A percentile compares a stretch with the other conserved stretches of the same genome.
These are phyloP conservation scores for Chymomyza costata DNA, from an alignment of 1,140 invertebrate species.

Conservation along the genomic window DNA sequence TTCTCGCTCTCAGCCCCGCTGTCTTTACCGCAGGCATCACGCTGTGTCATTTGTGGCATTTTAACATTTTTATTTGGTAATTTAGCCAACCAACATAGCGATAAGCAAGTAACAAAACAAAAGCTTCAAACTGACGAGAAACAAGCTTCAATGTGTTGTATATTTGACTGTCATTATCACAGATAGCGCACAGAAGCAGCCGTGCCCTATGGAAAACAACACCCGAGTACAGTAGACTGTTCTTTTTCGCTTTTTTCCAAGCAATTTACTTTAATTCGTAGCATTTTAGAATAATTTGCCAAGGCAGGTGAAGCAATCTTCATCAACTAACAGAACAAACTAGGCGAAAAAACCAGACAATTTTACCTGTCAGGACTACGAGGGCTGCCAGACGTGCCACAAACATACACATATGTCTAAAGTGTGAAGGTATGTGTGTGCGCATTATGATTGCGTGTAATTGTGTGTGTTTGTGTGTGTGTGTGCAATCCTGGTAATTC, in stretches of 20 bases:
- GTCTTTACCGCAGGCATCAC: no score
- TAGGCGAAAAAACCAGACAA: slow-evolving; percentile 3
- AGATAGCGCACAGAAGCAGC: slow-evolving; percentile 40
- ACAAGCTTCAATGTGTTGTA: slow-evolving; percentile 54
- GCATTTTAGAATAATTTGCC: slow-evolving; percentile 47
- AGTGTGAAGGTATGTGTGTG: no score
- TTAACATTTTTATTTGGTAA: slow-evolving; percentile 56
- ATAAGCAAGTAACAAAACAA: slow-evolving; percentile 28
- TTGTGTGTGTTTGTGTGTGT: no score
- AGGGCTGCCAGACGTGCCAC: no score
- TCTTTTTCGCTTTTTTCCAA: slow-evolving; percentile 55
- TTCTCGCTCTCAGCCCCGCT: no score
- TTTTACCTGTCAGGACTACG: no score
- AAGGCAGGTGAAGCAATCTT: slow-evolving; percentile 25
- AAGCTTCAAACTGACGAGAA: slow-evolving; percentile 11
- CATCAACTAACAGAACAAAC: slow-evolving; percentile 34
- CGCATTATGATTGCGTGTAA: no score
- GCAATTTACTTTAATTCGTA: slow-evolving; percentile 71
- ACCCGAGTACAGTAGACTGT: slow-evolving; percentile 27
- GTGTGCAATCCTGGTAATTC: no score
- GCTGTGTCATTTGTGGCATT: slow-evolving; percentile 27
- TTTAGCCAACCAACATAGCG: slow-evolving; percentile 48
- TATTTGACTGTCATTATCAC: slow-evolving; percentile 70
- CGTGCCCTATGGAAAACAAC: slow-evolving; percentile 37
- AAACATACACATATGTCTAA: no score